phyloP scores from a whole-genome alignment of 2,797 vertebrate species.

The Enteromius radiatus region DNA sequence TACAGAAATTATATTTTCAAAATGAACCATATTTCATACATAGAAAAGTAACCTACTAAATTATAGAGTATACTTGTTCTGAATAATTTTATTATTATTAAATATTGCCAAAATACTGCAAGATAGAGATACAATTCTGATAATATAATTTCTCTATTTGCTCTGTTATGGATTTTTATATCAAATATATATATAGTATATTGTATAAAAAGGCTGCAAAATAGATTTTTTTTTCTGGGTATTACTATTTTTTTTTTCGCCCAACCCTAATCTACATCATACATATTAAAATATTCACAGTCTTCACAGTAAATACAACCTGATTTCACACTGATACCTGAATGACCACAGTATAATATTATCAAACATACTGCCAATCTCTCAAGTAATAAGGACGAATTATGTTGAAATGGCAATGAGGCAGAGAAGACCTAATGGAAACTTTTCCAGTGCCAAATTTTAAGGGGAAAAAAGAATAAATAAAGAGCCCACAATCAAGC shows the following conservation, averaged over 20 bases:
- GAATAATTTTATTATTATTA: background rate
- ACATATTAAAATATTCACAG: conserved; percentile 38
- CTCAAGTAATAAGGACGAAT: conserved; percentile 6
- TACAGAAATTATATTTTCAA: background rate
- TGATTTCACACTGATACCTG: conserved; percentile 52
- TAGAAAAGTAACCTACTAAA: background rate
- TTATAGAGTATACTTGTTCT: background rate
- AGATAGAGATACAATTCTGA: background rate
- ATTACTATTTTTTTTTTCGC: background rate
- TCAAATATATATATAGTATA: background rate
- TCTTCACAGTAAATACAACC: conserved; percentile 40
- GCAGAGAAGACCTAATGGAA: conserved; percentile 6
- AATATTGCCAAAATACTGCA: background rate
- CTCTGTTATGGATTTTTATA: conserved; percentile 6
- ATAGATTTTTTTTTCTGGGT: background rate
- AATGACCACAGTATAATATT: conserved; percentile 38
- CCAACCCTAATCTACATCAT: conserved; percentile 1
- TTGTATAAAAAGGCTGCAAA: conserved; percentile 11
- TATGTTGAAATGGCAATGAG: conserved; percentile 2
- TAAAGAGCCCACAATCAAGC: background rate
- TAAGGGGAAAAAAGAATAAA: background rate
- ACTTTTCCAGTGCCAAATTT: conserved; percentile 14
- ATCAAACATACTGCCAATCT: background rate
- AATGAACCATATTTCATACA: background rate
- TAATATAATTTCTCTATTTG: conserved; percentile 6